A percentile compares a stretch with the other conserved stretches of the same genome.
Evolutionary conservation across 2,113 vertebrate species (phyloP).

Genomic region (Eudorcas thomsonii): DNA sequence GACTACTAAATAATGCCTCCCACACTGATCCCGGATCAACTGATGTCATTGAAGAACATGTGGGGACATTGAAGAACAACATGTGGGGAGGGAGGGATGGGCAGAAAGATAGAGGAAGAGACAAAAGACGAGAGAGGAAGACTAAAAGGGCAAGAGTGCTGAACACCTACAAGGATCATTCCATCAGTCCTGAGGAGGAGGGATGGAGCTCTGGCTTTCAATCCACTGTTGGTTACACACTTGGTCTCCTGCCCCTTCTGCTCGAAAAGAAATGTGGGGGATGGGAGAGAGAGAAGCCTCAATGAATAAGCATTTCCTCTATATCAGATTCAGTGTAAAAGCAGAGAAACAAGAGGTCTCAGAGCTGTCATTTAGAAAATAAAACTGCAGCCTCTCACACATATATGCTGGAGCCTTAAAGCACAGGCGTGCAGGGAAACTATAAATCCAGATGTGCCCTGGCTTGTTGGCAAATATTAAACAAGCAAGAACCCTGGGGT

Average conservation of each 20-base stretch:
- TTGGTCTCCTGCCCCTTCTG: neutral
- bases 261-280: neutral
- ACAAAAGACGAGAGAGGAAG: neutral
- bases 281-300: neutral
- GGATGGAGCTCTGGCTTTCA: neutral
- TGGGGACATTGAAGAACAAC: neutral
- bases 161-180: neutral
- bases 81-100: neutral
- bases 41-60: neutral
- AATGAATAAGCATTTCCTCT: neutral
- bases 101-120: neutral
- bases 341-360: neutral
- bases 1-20: neutral
- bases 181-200: neutral
- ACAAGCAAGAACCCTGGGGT: neutral
- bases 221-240: neutral
- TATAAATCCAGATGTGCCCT: constrained; percentile 39
- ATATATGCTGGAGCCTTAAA: neutral
- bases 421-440: neutral
- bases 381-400: neutral
- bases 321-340: neutral
- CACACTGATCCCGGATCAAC: neutral
- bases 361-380: constrained; percentile 43
- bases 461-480: constrained; percentile 47
- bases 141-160: neutral